Evolutionary conservation across 2,888 invertebrate species (phyloP), one percentile per base, ranked within the genome.

Genomic region (Synergus umbraculus): DNA sequence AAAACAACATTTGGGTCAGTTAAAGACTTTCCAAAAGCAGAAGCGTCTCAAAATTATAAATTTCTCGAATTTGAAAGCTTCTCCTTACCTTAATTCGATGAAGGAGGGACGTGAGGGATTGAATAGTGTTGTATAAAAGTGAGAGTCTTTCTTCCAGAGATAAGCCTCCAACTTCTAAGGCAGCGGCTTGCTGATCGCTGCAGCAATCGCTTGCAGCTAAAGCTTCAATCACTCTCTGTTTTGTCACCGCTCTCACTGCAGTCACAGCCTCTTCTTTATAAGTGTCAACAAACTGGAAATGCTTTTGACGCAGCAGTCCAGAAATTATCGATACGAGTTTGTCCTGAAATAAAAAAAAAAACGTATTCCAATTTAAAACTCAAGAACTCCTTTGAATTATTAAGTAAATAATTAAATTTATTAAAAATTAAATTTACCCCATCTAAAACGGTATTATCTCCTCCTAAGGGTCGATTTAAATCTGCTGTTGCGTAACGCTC

Each of bases 201-300:
- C 93, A 92, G 83, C 92, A 92, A 81, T 93, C 94, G 81, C 93
- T 93, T 4, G 92, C 94, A 12, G 96, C 95, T 63, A 95, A 92
- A 79, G 95, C 94, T 93, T 98, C 97, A 87, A 98, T 97, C 66
- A 97, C 94, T 87, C 96, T 94, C 93, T 98, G 97, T 92, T 98
- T 98, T 22, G 98, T 95, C 76, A 97, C 95, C 49, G 98, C 96
- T 91, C 97, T 96, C 78, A 98, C 95, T 12, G 98, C 96, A 65
- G 97, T 97, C 86, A 96, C 96, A 37, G 98, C 96, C 93, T 99
- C 99, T 87, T 96, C 96, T 92, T 96, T 96, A 87, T 97, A 97
- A 69, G 95, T 94, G 85, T 97, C 97, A 80, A 99, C 94, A 92
- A 99, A 99, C 83, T 96, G 95, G 90, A 97, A 96, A 92, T 97